These are phyloP conservation scores for Chlamydotis undulata DNA, from an alignment of 2,113 vertebrate genomes.

Conservation along the genomic window DNA sequence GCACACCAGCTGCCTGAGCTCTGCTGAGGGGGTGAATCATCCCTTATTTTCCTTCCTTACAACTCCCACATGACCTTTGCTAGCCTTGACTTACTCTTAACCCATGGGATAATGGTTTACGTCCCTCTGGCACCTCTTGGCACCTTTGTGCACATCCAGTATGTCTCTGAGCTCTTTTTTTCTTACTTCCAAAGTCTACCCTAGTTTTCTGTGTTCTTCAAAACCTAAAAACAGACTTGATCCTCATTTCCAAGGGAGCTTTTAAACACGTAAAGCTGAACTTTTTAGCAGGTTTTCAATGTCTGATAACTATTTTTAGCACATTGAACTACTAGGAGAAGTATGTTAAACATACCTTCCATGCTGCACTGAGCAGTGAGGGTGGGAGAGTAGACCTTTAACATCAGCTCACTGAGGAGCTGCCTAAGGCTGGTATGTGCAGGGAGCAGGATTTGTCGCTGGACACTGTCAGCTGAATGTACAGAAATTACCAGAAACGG, in stretches of 20 bases:
- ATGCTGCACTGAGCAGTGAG: not conserved
- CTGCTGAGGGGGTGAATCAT: not conserved
- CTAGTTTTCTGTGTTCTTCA: not conserved
- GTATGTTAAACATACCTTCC: not conserved
- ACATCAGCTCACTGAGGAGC: not conserved
- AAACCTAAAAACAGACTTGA: not conserved
- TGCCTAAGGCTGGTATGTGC: not conserved
- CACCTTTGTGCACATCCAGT: not conserved
- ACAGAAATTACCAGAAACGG: not conserved
- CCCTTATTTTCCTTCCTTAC: not conserved
- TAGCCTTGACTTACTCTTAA: not conserved
- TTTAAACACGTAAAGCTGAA: not conserved
- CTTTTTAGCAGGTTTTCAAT: not conserved
- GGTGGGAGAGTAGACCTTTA: fast-evolving
- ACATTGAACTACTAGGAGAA: not conserved
- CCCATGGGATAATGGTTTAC: not conserved
- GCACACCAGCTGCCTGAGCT: fast-evolving
- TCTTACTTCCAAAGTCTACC: not conserved
- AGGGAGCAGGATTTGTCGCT: not conserved
- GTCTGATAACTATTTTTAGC: not conserved
- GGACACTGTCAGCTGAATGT: not conserved
- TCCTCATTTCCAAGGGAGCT: not conserved
- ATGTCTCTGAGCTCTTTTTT: not conserved
- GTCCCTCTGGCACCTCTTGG: not conserved
- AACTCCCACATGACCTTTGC: not conserved